Percentiles rank a stretch among this genome's conserved stretches.
Conservation (phyloP, 2,797 vertebrate species). For the Argya squamiceps region DNA sequence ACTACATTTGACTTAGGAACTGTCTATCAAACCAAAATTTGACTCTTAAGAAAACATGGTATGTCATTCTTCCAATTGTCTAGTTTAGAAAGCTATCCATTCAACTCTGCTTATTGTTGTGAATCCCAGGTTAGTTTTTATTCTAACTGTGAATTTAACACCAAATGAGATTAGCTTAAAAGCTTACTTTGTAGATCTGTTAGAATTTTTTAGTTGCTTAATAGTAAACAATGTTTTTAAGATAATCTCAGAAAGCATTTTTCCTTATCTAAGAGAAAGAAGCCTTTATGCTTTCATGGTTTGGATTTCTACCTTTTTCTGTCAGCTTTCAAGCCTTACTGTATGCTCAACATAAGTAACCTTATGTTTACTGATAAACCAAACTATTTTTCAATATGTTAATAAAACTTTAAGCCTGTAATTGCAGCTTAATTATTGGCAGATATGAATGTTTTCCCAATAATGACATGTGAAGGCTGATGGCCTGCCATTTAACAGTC, state of each 20-base stretch:
- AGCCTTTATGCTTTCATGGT: not conserved
- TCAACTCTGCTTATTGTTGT: not conserved
- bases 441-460: not conserved
- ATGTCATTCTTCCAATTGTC: not conserved
- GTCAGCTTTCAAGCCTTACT: not conserved
- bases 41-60: not conserved
- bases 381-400: not conserved
- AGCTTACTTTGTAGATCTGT: not conserved
- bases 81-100: not conserved
- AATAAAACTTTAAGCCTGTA: not conserved
- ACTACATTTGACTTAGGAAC: not conserved
- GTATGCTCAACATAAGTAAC: not conserved
- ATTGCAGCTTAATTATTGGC: slow-evolving; percentile 9
- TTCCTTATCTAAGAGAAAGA: not conserved
- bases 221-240: not conserved
- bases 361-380: not conserved
- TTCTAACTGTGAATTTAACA: not conserved
- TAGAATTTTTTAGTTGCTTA: not conserved
- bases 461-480: not conserved
- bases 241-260: not conserved
- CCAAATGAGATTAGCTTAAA: not conserved
- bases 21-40: not conserved
- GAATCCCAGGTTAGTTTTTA: not conserved
- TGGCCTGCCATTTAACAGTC: not conserved
- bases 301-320: not conserved